Evolutionary conservation across 2,888 invertebrate species (phyloP).

Genomic region (Alloscopus bannaensis): DNA sequence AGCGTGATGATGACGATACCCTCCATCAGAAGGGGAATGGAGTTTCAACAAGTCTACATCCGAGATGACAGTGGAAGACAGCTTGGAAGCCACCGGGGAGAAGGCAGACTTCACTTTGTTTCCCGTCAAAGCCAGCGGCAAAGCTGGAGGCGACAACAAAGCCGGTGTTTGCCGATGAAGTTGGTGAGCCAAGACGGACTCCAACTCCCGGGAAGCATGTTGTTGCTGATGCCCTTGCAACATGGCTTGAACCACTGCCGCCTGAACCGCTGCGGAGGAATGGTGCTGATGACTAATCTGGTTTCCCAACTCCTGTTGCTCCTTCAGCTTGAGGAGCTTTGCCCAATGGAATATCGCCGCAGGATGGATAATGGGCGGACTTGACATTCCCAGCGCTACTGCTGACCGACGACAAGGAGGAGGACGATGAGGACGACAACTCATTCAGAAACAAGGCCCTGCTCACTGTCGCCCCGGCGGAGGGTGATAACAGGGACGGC

Average conservation of each 20-base stretch:
- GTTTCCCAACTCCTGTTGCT: constrained; percentile 56
- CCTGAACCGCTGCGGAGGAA: constrained; percentile 36
- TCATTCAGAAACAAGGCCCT: constrained; percentile 56
- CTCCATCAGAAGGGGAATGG: constrained; percentile 63
- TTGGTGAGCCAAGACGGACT: constrained; percentile 16
- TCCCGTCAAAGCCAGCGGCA: constrained; percentile 66
- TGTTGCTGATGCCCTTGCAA: constrained; percentile 36
- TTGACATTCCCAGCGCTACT: constrained; percentile 52
- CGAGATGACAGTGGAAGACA: constrained; percentile 29
- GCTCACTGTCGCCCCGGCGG: constrained; percentile 31
- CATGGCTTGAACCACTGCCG: constrained; percentile 43
- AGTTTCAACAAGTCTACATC: constrained; percentile 65
- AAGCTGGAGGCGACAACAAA: constrained; percentile 46
- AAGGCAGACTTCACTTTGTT: constrained; percentile 70
- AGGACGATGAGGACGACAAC: constrained; percentile 48
- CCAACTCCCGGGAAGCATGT: background rate
- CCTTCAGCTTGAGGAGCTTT: constrained; percentile 68
- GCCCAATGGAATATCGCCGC: constrained; percentile 72
- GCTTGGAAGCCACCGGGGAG: constrained; percentile 69
- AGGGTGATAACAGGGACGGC: constrained; percentile 43
- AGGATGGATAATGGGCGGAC: constrained; percentile 66
- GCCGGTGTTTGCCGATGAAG: constrained; percentile 5
- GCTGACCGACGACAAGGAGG: too few species aligned
- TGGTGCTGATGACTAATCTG: constrained; percentile 44
- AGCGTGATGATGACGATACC: constrained; percentile 23